Evolutionary conservation across 2,888 invertebrate species (phyloP).

Genomic region (Atethmia centrago): DNA sequence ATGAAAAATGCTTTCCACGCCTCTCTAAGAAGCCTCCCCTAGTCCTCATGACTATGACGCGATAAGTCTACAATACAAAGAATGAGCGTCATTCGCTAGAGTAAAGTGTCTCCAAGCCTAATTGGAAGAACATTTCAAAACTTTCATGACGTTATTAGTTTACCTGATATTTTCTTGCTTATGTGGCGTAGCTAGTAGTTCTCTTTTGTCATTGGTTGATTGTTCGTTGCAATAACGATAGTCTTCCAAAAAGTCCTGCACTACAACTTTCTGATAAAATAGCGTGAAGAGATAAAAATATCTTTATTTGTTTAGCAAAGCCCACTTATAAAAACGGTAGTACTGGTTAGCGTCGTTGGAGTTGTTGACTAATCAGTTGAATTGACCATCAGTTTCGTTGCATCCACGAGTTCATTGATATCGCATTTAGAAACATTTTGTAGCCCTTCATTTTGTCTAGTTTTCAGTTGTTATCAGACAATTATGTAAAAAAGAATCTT

Average conservation of each 20-base stretch:
- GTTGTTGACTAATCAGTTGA: constrained; percentile 22
- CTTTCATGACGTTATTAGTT: constrained; percentile 6
- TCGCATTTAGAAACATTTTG: neutral
- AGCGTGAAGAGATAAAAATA: neutral
- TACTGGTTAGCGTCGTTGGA: constrained; percentile 5
- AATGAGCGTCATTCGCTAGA: constrained; percentile 29
- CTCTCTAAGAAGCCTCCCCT: constrained; percentile 13
- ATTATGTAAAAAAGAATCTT: neutral
- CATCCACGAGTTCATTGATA: constrained; percentile 10
- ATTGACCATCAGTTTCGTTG: constrained; percentile 13
- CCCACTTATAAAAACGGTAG: constrained; percentile 10
- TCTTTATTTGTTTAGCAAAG: neutral
- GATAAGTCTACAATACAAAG: constrained; percentile 29
- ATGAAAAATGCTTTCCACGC: constrained; percentile 22
- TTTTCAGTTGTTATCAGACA: neutral
- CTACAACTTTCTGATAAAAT: constrained; percentile 6
- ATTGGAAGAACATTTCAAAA: constrained; percentile 31
- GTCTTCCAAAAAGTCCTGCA: neutral
- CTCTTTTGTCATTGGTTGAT: neutral
- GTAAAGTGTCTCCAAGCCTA: constrained; percentile 30
- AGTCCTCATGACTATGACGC: constrained; percentile 16
- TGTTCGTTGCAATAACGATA: neutral
- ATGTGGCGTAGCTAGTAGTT: neutral
- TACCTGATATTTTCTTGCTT: neutral
- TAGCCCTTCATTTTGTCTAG: neutral